Percentiles rank a stretch among this genome's conserved stretches.
phyloP scores from a whole-genome alignment of 2,113 vertebrate species.

The Vimba vimba region DNA sequence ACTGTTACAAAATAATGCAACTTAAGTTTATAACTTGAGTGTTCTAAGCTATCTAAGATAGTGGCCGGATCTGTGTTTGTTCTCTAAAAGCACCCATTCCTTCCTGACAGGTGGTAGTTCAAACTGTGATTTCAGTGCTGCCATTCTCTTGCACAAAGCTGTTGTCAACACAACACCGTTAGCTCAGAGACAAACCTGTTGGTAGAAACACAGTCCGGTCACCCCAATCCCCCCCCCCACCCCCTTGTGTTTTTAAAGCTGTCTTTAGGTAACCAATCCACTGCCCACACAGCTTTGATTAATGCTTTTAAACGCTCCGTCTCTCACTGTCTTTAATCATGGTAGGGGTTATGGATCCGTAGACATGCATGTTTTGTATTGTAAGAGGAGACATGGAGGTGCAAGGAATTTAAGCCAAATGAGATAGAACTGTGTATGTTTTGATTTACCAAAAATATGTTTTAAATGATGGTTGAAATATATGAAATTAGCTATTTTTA shows the following conservation, averaged over 20 bases:
- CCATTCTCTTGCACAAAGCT: constrained; percentile 50
- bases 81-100: constrained; percentile 57
- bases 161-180: constrained; percentile 60
- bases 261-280: constrained; percentile 51
- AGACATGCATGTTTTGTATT: constrained; percentile 43
- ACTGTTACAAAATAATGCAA: neutral
- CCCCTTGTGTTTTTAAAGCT: constrained; percentile 42
- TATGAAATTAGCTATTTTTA: neutral
- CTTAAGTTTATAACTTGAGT: neutral
- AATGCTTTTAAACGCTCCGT: constrained; percentile 50
- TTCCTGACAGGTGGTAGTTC: constrained; percentile 60
- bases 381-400: constrained; percentile 57
- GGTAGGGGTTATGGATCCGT: constrained; percentile 41
- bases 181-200: constrained; percentile 43
- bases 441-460: neutral
- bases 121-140: constrained; percentile 55
- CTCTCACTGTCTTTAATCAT: constrained; percentile 48
- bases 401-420: constrained; percentile 11
- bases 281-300: constrained; percentile 56
- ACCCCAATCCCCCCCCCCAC: neutral
- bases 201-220: constrained; percentile 43
- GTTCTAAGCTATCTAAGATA: constrained; percentile 31
- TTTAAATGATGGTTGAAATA: neutral
- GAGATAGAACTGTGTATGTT: neutral
- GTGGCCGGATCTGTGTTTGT: constrained; percentile 53